Evolutionary conservation across 2,797 vertebrate genomes (phyloP).

Genomic region (Furcifer pardalis): DNA sequence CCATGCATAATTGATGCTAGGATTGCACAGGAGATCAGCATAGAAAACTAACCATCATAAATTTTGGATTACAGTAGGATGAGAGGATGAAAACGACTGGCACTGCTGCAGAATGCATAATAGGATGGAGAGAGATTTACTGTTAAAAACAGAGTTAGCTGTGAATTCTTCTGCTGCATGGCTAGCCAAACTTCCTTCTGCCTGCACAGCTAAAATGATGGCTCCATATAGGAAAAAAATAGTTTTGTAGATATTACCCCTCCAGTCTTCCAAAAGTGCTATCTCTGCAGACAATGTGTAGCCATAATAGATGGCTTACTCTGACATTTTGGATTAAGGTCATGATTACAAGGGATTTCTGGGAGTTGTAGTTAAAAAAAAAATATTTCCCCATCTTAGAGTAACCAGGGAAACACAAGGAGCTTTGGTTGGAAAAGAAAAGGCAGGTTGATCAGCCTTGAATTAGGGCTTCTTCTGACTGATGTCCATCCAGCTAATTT

Average conservation of each 20-base stretch:
- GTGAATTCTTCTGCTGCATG: neutral
- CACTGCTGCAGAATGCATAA: constrained; percentile 13
- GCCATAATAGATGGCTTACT: too few species aligned
- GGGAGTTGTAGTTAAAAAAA: too few species aligned
- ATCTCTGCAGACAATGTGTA: too few species aligned
- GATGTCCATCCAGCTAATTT: neutral
- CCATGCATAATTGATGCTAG: constrained; percentile 3
- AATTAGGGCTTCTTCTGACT: neutral
- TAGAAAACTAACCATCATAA: constrained; percentile 24
- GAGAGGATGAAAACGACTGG: constrained; percentile 9
- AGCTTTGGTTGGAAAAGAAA: neutral
- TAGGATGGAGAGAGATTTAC: neutral
- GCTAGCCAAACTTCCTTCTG: neutral
- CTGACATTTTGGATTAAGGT: too few species aligned
- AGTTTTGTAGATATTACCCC: neutral
- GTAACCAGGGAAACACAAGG: neutral
- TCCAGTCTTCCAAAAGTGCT: neutral
- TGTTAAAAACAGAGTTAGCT: neutral
- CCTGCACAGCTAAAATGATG: neutral
- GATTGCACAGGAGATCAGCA: constrained; percentile 5
- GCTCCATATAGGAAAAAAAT: neutral
- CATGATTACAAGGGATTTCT: too few species aligned
- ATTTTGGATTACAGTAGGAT: constrained; percentile 20
- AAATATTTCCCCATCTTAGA: too few species aligned
- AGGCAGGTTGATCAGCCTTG: neutral